These are phyloP conservation scores for Lithophane semibrunnea DNA, from an alignment of 2,888 invertebrate genomes.

Conservation along the genomic window DNA sequence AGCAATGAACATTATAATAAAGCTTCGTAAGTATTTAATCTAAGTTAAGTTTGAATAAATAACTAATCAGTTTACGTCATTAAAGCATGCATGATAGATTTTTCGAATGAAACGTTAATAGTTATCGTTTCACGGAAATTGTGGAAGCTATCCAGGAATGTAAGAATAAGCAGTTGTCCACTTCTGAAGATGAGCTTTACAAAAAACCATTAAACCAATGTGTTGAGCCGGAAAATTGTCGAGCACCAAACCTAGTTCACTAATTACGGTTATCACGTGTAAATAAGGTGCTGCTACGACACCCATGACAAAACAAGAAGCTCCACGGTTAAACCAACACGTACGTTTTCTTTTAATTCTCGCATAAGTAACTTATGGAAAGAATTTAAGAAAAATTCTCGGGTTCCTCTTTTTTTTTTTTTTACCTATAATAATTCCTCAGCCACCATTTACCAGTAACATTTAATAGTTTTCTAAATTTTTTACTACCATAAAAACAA, in stretches of 20 bases:
- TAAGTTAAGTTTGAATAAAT: conserved; percentile 2
- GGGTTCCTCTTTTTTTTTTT: too few relatives aligned
- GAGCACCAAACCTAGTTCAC: background rate
- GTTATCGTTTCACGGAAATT: conserved; percentile 29
- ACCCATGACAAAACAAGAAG: too few relatives aligned
- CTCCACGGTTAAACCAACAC: background rate
- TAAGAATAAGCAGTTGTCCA: background rate
- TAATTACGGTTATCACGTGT: background rate
- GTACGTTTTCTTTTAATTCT: background rate
- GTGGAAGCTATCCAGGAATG: conserved; percentile 34
- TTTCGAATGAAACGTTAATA: conserved; percentile 25
- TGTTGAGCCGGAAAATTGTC: background rate
- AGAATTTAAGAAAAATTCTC: background rate
- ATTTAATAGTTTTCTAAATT: background rate
- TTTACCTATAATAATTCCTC: background rate
- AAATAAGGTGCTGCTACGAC: background rate
- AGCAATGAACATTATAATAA: conserved; percentile 1
- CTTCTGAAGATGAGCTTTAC: background rate
- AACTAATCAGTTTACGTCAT: conserved; percentile 5
- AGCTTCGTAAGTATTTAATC: background rate
- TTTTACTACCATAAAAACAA: background rate
- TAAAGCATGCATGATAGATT: conserved; percentile 15
- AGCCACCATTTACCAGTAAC: too few relatives aligned
- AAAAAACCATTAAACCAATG: background rate
- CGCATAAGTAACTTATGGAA: background rate